These are phyloP conservation scores for Aleiodes testaceus DNA, from an alignment of 2,888 invertebrate species.

Conservation along the genomic window DNA sequence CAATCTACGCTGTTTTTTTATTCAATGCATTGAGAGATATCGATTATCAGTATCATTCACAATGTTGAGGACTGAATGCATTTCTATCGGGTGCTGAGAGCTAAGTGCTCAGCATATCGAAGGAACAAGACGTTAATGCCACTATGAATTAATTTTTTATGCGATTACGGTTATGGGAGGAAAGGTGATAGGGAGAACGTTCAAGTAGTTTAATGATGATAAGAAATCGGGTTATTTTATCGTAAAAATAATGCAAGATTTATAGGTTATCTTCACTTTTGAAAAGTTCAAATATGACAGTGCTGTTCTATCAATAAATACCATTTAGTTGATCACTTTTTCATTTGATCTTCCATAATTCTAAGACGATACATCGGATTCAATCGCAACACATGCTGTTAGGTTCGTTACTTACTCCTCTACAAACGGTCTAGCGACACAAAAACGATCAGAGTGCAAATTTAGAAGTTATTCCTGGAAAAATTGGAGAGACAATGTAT, in stretches of 20 bases:
- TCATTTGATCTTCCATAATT: no score
- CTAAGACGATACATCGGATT: no score
- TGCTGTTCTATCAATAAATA: no score
- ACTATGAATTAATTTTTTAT: background rate
- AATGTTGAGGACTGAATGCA: slow-evolving; percentile 1
- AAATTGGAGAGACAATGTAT: slow-evolving; percentile 6
- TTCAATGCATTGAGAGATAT: slow-evolving; percentile 1
- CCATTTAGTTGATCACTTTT: no score
- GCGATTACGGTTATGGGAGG: slow-evolving; percentile 1
- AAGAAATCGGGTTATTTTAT: background rate
- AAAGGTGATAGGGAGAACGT: background rate
- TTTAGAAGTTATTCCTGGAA: no score
- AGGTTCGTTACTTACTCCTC: no score
- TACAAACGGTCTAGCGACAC: no score
- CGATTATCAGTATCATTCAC: slow-evolving; percentile 20
- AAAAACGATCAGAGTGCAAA: no score
- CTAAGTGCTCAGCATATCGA: background rate
- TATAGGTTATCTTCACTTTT: no score
- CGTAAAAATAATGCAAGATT: no score
- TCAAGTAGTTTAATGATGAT: slow-evolving; percentile 10
- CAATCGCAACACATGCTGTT: no score
- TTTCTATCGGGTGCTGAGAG: slow-evolving; percentile 8
- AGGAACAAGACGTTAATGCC: slow-evolving; percentile 16
- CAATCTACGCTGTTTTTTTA: background rate
- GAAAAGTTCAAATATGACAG: no score